These are phyloP conservation scores for Tenthredo amoena DNA, from an alignment of 2,888 invertebrate species.

Conservation along the genomic window DNA sequence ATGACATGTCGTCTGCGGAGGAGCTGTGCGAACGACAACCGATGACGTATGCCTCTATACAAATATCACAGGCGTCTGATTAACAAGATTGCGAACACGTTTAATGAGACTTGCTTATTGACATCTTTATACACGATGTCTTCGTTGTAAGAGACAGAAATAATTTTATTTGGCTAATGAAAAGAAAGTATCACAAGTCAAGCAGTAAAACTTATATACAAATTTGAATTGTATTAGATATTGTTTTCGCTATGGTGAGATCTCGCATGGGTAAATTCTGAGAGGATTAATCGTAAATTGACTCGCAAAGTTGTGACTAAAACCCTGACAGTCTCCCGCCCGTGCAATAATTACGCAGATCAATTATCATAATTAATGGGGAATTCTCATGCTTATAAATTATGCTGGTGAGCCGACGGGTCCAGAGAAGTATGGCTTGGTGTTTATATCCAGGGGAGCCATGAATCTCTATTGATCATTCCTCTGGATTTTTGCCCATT, in stretches of 20 bases:
- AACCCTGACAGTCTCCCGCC: constrained; percentile 16
- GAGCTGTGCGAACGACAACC: constrained; percentile 11
- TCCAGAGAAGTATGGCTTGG: constrained; percentile 42
- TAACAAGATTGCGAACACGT: constrained; percentile 23
- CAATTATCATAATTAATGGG: constrained; percentile 71
- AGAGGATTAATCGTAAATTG: constrained; percentile 22
- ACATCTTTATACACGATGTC: background rate
- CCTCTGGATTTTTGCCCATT: constrained; percentile 62
- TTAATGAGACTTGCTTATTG: background rate
- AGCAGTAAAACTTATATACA: background rate
- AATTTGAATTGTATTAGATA: background rate
- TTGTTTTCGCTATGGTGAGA: background rate
- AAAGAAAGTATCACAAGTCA: background rate
- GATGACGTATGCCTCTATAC: background rate
- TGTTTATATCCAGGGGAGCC: constrained; percentile 53
- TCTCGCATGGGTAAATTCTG: background rate
- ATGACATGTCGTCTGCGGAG: constrained; percentile 5
- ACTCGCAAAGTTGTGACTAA: constrained; percentile 31
- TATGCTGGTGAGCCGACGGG: constrained; percentile 61
- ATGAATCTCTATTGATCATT: constrained; percentile 56
- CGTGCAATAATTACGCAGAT: constrained; percentile 61
- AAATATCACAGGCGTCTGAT: constrained; percentile 4
- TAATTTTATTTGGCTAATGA: background rate
- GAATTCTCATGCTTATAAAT: constrained; percentile 61
- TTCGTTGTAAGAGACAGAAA: background rate